phyloP scores from a whole-genome alignment of 2,888 invertebrate species.

The Drosophila kuntzei region DNA sequence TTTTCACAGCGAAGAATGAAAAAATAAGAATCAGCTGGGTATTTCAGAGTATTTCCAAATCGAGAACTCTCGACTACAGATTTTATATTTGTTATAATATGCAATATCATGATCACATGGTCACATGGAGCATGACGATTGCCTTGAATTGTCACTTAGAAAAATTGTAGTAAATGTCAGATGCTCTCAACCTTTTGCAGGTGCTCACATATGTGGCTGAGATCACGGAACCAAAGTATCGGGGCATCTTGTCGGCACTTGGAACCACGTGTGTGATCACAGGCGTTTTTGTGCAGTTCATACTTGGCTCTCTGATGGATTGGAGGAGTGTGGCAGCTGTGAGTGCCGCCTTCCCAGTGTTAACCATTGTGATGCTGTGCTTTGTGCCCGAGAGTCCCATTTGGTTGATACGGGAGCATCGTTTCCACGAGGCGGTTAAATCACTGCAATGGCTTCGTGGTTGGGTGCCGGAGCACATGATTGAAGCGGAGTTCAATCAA shows the following conservation, averaged over 20 bases:
- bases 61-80: neutral
- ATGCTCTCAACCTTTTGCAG: slow-evolving; percentile 83
- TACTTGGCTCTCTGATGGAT: slow-evolving; percentile 89
- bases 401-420: slow-evolving; percentile 90
- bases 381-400: slow-evolving; percentile 93
- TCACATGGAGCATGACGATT: neutral
- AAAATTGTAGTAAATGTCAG: slow-evolving; percentile 2
- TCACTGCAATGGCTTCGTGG: slow-evolving; percentile 92
- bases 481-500: slow-evolving; percentile 86
- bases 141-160: slow-evolving; percentile 26
- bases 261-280: slow-evolving; percentile 91
- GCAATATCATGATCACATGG: slow-evolving; percentile 23
- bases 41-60: neutral
- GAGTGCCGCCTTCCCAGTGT: slow-evolving; percentile 88
- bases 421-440: slow-evolving; percentile 89
- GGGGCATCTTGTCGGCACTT: slow-evolving; percentile 89
- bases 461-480: slow-evolving; percentile 89
- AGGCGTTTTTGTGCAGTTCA: slow-evolving; percentile 91
- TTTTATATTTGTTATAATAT: neutral
- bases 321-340: slow-evolving; percentile 91
- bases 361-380: slow-evolving; percentile 88
- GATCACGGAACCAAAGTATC: slow-evolving; percentile 92
- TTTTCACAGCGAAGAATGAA: too few species aligned
- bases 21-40: too few species aligned
- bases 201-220: slow-evolving; percentile 94